A percentile compares a stretch with the other conserved stretches of the same genome.
These are phyloP conservation scores for Pseudomugil tenellus DNA, from an alignment of 2,797 vertebrate genomes.

Conservation along the genomic window DNA sequence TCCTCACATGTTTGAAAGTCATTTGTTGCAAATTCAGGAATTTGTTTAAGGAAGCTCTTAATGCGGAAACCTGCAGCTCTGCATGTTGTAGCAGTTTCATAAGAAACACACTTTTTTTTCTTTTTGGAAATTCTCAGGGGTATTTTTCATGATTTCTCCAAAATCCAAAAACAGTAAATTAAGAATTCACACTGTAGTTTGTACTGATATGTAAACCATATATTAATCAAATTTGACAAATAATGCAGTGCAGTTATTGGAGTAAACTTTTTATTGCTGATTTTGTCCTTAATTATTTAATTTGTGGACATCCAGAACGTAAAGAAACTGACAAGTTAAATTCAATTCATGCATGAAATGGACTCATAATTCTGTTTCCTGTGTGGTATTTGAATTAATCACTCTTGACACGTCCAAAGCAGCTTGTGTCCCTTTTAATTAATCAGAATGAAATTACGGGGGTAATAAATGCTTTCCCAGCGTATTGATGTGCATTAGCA, in stretches of 20 bases:
- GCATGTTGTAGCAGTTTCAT: background rate
- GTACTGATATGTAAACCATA: background rate
- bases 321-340: background rate
- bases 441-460: slow-evolving; percentile 6
- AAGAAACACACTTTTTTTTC: background rate
- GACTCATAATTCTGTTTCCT: background rate
- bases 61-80: too few relatives aligned
- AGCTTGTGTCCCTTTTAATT: background rate
- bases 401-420: background rate
- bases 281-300: background rate
- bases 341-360: background rate
- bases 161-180: background rate
- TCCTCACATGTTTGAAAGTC: too few relatives aligned
- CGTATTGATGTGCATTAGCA: slow-evolving; percentile 2
- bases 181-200: background rate
- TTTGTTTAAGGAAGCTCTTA: background rate
- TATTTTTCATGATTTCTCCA: background rate
- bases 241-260: background rate
- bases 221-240: background rate
- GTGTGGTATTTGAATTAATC: background rate
- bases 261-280: background rate
- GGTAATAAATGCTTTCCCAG: slow-evolving; percentile 11
- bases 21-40: background rate
- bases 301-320: background rate
- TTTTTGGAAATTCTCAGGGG: background rate